These are phyloP conservation scores for Bombyx mori DNA, from an alignment of 1,140 invertebrate genomes.

Conservation along the genomic window DNA sequence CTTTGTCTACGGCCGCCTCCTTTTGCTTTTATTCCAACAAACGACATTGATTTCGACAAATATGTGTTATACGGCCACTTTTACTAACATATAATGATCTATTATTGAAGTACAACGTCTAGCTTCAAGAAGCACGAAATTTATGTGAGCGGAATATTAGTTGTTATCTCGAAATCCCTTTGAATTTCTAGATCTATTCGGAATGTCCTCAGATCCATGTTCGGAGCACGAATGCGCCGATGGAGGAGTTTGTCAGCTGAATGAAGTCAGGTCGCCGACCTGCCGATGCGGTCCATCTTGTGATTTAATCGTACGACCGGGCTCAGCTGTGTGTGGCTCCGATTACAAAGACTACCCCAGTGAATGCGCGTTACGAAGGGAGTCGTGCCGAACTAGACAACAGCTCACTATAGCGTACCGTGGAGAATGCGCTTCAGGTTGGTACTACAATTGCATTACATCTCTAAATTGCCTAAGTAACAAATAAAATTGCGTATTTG, in stretches of 20 bases:
- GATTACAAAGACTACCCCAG: slow-evolving; percentile 89
- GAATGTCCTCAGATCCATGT: slow-evolving; percentile 82
- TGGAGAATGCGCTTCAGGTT: slow-evolving; percentile 85
- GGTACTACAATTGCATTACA: not conserved
- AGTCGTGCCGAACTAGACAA: slow-evolving; percentile 80
- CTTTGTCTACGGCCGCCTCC: not conserved
- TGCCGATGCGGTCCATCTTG: slow-evolving; percentile 86
- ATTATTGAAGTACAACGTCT: no score
- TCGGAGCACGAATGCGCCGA: slow-evolving; percentile 80
- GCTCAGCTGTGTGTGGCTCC: slow-evolving; percentile 82
- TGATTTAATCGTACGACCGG: slow-evolving; percentile 78
- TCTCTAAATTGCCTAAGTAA: not conserved
- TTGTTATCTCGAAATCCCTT: no score
- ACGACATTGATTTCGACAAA: no score
- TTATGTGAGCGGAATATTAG: no score
- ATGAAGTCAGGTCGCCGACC: slow-evolving; percentile 80
- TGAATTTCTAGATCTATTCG: no score
- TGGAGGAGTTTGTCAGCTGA: slow-evolving; percentile 86
- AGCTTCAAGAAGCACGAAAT: no score
- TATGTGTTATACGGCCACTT: no score
- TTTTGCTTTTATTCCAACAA: not conserved
- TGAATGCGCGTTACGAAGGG: slow-evolving; percentile 82
- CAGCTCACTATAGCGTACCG: slow-evolving; percentile 83
- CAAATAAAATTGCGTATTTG: no score
- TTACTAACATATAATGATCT: no score